Base-by-base conservation (phyloP, 92 coral and sea anemone genomes). In the Pocillopora grandis region DNA sequence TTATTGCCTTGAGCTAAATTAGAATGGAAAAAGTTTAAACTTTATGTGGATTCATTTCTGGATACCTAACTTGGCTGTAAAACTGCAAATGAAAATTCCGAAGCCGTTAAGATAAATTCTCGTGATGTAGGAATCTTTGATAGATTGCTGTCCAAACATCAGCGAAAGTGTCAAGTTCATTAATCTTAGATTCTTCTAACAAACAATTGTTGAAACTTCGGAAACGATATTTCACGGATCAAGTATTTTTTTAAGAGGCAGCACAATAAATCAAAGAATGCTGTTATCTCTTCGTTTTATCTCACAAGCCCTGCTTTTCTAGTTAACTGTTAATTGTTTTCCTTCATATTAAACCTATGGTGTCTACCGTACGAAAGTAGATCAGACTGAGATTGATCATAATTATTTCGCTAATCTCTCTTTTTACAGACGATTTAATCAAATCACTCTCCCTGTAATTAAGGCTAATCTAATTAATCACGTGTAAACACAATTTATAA, bases 211-310 rank as follows among this genome's bases (percentile, higher is more conserved):
- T 67, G 76, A 68, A 80, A 68, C 19, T 36, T 15, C 14, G 72
- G 84, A 69, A 58, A 69, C 70, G 66, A 80, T 80, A 80, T 69
- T 69, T 80, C 84, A 80, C 31, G 66, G 84, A 27, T 80, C 66
- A 58, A 68, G 10, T 55, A 15, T 35, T 18, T 69, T 27, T 71
- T 52, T 18, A 59, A 56, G 70, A 58, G 13, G 55, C 56, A 58
- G 52, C 9, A 76, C 19, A 58, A 52, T 69, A 33, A 68, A 58
- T 49, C 48, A 68, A 57, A 21, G 58, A 57, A 27, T 33, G 55
- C 31, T 15, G 56, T 37, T 17, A 67, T 80, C 42, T 33, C 31
- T 33, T 5, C n/a, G 37, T 16, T 16, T 0, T 15, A 56, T 80
- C 62, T 52, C 66, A 10, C 9, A 14, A 23, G 18, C 7, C 13